phyloP scores from a whole-genome alignment of 2,888 invertebrate species.

The Dolomedes plantarius region DNA sequence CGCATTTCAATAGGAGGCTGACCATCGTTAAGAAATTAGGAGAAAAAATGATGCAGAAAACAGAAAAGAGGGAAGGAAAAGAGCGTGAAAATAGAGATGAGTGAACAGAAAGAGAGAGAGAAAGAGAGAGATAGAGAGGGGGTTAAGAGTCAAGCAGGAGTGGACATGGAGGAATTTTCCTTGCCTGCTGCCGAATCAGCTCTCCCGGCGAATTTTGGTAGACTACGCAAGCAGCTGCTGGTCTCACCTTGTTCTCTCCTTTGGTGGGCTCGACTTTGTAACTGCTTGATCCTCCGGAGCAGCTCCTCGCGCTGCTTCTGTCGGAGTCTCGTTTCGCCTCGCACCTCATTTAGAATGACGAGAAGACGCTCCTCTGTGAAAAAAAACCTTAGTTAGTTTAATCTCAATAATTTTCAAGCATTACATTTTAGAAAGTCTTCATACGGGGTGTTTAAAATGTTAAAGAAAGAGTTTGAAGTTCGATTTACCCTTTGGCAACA shows the following conservation, averaged over 20 bases:
- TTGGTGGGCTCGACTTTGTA: conserved; percentile 70
- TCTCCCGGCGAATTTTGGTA: conserved; percentile 54
- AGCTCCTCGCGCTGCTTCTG: conserved; percentile 71
- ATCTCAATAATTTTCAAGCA: too few species aligned
- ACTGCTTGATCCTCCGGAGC: conserved; percentile 68
- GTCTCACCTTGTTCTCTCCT: conserved; percentile 72
- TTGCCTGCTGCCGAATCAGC: conserved; percentile 67
- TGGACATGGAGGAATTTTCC: conserved; percentile 22
- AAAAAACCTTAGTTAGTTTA: not conserved
- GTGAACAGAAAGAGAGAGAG: not conserved
- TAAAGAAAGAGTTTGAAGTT: too few species aligned
- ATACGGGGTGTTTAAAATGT: too few species aligned
- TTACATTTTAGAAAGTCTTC: too few species aligned
- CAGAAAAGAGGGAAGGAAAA: not conserved
- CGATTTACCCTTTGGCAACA: too few species aligned
- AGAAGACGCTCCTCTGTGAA: conserved; percentile 67
- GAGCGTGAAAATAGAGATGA: not conserved
- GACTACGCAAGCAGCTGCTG: conserved; percentile 31
- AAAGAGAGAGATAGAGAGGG: not conserved
- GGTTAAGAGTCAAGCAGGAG: not conserved
- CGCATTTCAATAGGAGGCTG: too few species aligned
- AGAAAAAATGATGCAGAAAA: too few species aligned
- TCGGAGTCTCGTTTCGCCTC: conserved; percentile 56
- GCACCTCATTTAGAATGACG: conserved; percentile 61
- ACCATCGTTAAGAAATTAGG: too few species aligned